Percentiles rank a stretch among this genome's conserved stretches.
Conservation (phyloP, 2,113 vertebrate genomes). For the Columbina picui region DNA sequence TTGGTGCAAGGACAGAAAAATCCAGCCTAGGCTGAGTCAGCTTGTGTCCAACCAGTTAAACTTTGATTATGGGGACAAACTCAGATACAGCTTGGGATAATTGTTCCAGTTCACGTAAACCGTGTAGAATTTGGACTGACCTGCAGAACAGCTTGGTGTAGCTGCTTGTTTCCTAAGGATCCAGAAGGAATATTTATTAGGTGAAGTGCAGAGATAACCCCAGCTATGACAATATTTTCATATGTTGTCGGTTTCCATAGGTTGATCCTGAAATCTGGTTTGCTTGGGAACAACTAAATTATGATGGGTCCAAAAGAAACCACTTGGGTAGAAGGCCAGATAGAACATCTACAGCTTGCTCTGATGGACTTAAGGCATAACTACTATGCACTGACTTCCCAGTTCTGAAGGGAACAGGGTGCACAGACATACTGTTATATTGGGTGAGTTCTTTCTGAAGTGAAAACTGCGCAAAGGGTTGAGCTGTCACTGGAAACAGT, state of each 20-base stretch:
- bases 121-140: not conserved
- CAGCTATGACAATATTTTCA: not conserved
- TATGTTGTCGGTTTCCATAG: not conserved
- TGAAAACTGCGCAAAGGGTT: not conserved
- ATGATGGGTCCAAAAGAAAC: not conserved
- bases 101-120: not conserved
- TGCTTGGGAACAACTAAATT: not conserved
- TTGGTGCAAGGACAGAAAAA: not conserved
- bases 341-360: not conserved
- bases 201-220: not conserved
- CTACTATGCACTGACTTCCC: not conserved
- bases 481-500: not conserved
- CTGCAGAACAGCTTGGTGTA: not conserved
- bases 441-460: not conserved
- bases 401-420: not conserved
- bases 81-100: not conserved
- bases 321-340: not conserved
- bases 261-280: not conserved
- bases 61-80: not conserved
- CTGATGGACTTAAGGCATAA: not conserved
- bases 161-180: not conserved
- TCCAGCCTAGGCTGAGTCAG: not conserved
- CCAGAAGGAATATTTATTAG: not conserved
- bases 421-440: not conserved
- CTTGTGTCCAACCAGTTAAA: not conserved